Conservation (phyloP, 2,888 invertebrate species). For the Agapetus fuscipes region DNA sequence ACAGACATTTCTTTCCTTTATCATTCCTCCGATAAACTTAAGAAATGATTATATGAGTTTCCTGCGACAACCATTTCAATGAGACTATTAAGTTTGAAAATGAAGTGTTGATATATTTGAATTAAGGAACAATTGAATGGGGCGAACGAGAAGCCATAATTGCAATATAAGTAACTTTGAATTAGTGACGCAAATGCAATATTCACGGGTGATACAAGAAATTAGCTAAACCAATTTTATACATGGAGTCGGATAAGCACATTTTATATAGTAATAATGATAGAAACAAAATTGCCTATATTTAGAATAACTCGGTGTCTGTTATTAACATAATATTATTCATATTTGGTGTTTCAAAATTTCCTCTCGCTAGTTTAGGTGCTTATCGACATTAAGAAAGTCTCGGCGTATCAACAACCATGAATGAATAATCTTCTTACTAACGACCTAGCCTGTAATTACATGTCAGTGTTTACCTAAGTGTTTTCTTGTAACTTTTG, state of each 20-base stretch:
- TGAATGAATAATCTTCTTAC: conserved; percentile 11
- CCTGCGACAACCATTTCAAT: too few relatives aligned
- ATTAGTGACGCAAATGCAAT: conserved; percentile 22
- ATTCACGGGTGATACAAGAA: conserved; percentile 22
- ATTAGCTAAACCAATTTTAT: conserved; percentile 18
- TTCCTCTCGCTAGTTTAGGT: conserved; percentile 20
- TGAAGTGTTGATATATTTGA: too few relatives aligned
- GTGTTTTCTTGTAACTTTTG: conserved; percentile 15
- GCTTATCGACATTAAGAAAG: conserved; percentile 19
- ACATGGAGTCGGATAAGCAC: conserved; percentile 11
- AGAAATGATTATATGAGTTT: too few relatives aligned
- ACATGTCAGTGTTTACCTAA: conserved; percentile 4
- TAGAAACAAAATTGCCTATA: conserved; percentile 17
- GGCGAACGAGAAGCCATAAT: conserved; percentile 8
- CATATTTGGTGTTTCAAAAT: conserved; percentile 18
- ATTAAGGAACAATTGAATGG: too few relatives aligned
- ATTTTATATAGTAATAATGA: conserved; percentile 8
- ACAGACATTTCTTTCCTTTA: too few relatives aligned
- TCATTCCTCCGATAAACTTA: too few relatives aligned
- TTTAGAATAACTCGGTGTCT: conserved; percentile 21
- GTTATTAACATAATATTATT: conserved; percentile 17
- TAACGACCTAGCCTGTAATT: conserved; percentile 15
- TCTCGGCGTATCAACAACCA: conserved; percentile 14
- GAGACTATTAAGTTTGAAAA: too few relatives aligned
- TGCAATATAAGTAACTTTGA: conserved; percentile 19